Percentiles rank a stretch among this genome's conserved stretches.
phyloP scores from a whole-genome alignment of 2,888 invertebrate species.

The Petrolisthes cinctipes region DNA sequence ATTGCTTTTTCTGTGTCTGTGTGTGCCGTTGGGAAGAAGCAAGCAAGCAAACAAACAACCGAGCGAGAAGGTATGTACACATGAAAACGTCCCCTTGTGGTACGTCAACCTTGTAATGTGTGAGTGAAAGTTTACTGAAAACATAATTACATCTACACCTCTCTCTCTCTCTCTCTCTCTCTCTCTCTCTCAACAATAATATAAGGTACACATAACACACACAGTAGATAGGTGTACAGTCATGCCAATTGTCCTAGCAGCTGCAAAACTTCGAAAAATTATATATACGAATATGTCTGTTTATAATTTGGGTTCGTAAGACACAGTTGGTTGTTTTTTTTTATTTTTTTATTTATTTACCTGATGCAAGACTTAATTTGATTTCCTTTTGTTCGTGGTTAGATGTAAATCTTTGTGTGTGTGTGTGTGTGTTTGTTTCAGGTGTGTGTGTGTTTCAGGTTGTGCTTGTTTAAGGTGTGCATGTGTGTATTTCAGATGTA shows the following conservation, averaged over 20 bases:
- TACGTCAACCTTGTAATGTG: no score
- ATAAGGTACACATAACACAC: not conserved
- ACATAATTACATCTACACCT: not conserved
- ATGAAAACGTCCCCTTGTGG: no score
- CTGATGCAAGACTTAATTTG: no score
- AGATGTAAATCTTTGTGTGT: slow-evolving; percentile 9
- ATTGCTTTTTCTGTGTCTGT: not conserved
- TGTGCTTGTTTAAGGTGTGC: not conserved
- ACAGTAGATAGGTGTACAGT: not conserved
- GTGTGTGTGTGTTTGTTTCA: not conserved
- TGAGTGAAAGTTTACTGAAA: no score
- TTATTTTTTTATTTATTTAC: no score
- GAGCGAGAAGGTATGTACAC: not conserved
- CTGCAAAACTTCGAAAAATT: no score
- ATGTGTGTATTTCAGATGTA: not conserved
- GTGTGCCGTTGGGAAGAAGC: not conserved
- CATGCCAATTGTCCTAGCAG: no score
- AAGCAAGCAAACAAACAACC: not conserved
- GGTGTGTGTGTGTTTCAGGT: not conserved
- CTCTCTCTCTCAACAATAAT: not conserved
- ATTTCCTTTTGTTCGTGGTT: not conserved
- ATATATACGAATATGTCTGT: no score
- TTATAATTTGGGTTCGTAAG: no score
- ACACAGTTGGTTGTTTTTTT: not conserved
- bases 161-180: not conserved